Conservation (phyloP, 92 coral and sea anemone species). For the Porites evermanni region DNA sequence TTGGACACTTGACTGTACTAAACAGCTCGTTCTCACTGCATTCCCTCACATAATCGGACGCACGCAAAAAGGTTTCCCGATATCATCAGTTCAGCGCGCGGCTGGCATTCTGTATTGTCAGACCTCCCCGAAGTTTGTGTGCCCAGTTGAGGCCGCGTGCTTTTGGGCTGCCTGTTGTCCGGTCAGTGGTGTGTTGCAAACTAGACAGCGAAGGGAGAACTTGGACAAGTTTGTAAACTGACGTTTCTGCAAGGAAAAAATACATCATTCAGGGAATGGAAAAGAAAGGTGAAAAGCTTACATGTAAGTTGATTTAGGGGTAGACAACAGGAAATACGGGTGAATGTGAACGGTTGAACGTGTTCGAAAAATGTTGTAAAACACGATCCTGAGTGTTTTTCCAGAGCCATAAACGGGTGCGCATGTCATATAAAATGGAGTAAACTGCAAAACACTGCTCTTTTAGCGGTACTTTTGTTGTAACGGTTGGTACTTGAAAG, state of each 20-base stretch:
- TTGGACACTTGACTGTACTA: background rate
- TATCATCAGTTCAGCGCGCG: background rate
- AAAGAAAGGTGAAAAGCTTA: background rate
- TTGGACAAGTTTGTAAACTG: conserved; percentile 86
- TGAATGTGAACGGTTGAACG: too few species aligned
- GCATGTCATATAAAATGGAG: too few species aligned
- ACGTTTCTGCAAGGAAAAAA: conserved; percentile 65
- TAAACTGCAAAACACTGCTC: too few species aligned
- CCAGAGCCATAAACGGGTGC: too few species aligned
- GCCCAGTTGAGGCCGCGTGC: conserved; percentile 90
- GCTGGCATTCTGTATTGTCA: conserved; percentile 12
- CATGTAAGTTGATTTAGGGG: background rate
- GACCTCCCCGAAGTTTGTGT: conserved; percentile 93
- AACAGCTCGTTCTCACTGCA: too few species aligned
- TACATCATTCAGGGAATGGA: background rate
- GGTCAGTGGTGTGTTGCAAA: conserved; percentile 74
- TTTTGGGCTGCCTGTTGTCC: conserved; percentile 86
- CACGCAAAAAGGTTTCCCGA: background rate
- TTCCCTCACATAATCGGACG: too few species aligned
- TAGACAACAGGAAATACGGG: too few species aligned
- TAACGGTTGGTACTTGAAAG: too few species aligned
- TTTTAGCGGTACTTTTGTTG: too few species aligned
- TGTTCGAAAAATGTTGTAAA: too few species aligned
- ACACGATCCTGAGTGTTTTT: too few species aligned
- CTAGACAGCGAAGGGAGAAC: conserved; percentile 92